Evolutionary conservation across 2,113 vertebrate genomes (phyloP), one percentile per base, ranked within the genome.

Genomic region (Austrofundulus limnaeus): DNA sequence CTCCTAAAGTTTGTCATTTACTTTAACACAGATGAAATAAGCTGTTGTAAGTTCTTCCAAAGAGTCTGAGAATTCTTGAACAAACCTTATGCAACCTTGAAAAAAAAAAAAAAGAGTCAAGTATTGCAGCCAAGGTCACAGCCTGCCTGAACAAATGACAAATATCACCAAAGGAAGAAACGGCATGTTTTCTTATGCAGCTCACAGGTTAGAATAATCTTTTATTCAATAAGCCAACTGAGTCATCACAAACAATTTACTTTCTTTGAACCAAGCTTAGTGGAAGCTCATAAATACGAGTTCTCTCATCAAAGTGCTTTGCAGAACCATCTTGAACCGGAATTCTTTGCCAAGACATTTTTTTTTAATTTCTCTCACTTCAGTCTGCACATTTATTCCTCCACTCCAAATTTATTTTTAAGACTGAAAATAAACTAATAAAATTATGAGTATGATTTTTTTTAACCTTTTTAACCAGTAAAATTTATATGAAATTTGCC

Each of bases 271-370:
- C 61, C 28, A 56, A 31, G 48, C 61, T 75, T 55, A 81, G 50
- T 52, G 55, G 52, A 65, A 66, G 58, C 72, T 75, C 62, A 75
- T 76, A 68, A 75, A 82, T 64, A 66, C 11, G 51, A 83, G 38
- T 65, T 71, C 63, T 68, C n/a, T n/a, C 61, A 52, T 46, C 41
- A 17, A 62, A 59, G 62, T 59, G 67, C 41, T 64, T 42, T 37
- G 65, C 69, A 79, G 55, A 56, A 47, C 19, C 2, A 13, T 56
- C 56, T 39, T 71, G 42, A 57, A 58, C 17, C 14, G 74, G 66
- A 84, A 66, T 63, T 34, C 31, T 34, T 34, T 34, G 31, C 10
- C 6, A 34, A 34, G 31, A 34, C 31, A 28, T 28, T 34, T 34
- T 34, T 9, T 34, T 34, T 34, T 2, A 34, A 34, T 10, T 34